Evolutionary conservation across 2,113 vertebrate species (phyloP).

Genomic region (Megaceryle torquata): DNA sequence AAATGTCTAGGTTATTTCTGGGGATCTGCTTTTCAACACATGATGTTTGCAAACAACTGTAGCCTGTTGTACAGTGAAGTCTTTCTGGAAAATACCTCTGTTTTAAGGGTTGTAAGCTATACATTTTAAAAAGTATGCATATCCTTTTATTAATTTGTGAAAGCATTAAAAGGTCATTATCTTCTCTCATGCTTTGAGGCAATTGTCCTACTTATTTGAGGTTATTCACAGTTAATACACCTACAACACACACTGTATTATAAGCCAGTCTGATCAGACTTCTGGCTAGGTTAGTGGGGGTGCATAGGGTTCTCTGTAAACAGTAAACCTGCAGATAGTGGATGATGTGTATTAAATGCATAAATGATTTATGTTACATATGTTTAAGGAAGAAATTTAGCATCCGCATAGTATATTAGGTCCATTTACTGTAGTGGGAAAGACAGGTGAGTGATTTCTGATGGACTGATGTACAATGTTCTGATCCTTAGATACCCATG

Average conservation of each 20-base stretch:
- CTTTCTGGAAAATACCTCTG: not conserved
- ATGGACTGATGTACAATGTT: not conserved
- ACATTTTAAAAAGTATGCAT: not conserved
- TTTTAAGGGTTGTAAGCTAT: not conserved
- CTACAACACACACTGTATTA: not conserved
- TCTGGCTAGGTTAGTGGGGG: not conserved
- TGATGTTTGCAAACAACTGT: not conserved
- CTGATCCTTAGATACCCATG: not conserved
- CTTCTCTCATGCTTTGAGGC: not conserved
- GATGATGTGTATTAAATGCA: not conserved
- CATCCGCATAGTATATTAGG: not conserved
- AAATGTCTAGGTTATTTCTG: not conserved
- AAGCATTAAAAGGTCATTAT: not conserved
- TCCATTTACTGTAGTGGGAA: not conserved
- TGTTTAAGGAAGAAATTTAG: not conserved
- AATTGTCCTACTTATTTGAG: not conserved
- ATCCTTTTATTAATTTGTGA: not conserved
- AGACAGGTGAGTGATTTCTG: not conserved
- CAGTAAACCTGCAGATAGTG: not conserved
- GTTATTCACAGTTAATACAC: not conserved
- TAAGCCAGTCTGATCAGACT: not conserved
- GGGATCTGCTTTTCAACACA: not conserved
- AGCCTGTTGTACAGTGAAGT: not conserved
- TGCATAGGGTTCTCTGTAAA: not conserved
- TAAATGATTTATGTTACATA: not conserved